phyloP scores from a whole-genome alignment of 2,888 invertebrate species.

The Lydus trimaculatus region DNA sequence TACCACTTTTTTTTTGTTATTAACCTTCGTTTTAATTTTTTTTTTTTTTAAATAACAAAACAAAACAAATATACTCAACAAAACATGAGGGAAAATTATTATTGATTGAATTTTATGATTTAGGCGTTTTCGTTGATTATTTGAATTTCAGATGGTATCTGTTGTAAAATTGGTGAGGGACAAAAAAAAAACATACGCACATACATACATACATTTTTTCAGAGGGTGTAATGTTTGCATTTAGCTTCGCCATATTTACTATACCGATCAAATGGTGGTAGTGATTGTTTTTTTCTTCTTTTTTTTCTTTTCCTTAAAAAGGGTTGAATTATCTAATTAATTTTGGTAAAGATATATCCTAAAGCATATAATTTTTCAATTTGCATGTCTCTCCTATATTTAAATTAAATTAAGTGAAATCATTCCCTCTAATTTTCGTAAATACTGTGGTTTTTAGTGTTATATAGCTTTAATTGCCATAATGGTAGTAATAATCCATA shows the following conservation, averaged over 20 bases:
- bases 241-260: slow-evolving; percentile 11
- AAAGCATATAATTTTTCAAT: background rate
- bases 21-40: slow-evolving; percentile 41
- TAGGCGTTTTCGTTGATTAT: background rate
- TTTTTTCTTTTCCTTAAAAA: background rate
- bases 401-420: too few species aligned
- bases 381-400: too few species aligned
- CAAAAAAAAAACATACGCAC: too few species aligned
- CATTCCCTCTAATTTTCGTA: background rate
- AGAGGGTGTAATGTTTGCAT: slow-evolving; percentile 16
- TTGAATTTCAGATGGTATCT: background rate
- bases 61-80: background rate
- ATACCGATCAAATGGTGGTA: slow-evolving; percentile 20
- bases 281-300: slow-evolving; percentile 16
- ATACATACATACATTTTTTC: background rate
- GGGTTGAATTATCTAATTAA: background rate
- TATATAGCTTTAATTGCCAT: slow-evolving; percentile 53
- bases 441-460: slow-evolving; percentile 12
- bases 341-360: background rate
- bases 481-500: slow-evolving; percentile 53
- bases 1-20: slow-evolving; percentile 50
- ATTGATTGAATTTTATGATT: background rate
- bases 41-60: slow-evolving; percentile 39
- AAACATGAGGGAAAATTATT: background rate
- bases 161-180: background rate